Conservation (phyloP, 2,113 vertebrate genomes). For the Neogale vison region DNA sequence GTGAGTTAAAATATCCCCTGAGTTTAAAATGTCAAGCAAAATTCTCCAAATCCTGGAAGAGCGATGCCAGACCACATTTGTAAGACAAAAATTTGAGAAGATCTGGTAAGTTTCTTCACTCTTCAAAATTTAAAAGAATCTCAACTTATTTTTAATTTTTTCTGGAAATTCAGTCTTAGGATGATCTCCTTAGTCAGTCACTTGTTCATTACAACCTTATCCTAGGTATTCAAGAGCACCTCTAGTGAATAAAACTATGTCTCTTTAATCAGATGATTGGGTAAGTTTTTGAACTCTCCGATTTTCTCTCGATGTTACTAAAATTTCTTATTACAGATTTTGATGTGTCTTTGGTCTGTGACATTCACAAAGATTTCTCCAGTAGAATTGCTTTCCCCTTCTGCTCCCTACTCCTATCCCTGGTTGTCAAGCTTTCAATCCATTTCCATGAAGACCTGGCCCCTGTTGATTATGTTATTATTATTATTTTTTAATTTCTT, state of each 20-base stretch:
- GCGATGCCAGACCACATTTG: not conserved
- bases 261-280: not conserved
- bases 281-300: not conserved
- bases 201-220: not conserved
- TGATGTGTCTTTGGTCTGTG: not conserved
- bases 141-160: not conserved
- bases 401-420: no score
- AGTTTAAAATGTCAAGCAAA: not conserved
- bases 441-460: not conserved
- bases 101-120: not conserved
- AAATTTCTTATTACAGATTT: not conserved
- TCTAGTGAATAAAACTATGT: not conserved
- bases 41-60: not conserved
- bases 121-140: not conserved
- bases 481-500: not conserved
- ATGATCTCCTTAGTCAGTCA: not conserved
- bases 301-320: not conserved
- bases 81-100: not conserved
- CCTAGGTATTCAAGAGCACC: not conserved
- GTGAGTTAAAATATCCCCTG: not conserved
- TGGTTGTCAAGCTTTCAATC: not conserved
- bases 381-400: no score
- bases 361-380: not conserved
- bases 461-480: not conserved
- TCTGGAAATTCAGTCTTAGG: not conserved